These are phyloP conservation scores for Apeira syringaria DNA, from an alignment of 2,888 invertebrate genomes.

Conservation along the genomic window DNA sequence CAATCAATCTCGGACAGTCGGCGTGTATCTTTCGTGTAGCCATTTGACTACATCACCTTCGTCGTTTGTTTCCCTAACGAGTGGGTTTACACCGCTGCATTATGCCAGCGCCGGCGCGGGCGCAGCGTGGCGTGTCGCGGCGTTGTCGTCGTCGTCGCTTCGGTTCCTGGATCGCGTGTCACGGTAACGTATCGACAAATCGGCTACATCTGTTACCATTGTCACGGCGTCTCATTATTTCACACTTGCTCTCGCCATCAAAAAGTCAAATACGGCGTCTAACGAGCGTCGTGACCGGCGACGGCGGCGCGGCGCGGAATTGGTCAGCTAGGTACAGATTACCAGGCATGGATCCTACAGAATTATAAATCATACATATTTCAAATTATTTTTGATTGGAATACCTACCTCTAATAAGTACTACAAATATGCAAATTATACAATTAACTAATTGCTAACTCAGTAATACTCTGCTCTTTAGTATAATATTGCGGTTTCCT, in stretches of 20 bases:
- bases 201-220: slow-evolving; percentile 35
- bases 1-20: slow-evolving; percentile 22
- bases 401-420: no score
- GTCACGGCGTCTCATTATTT: slow-evolving; percentile 47
- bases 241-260: slow-evolving; percentile 33
- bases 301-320: slow-evolving; percentile 12
- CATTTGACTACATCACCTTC: slow-evolving; percentile 22
- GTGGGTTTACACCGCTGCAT: slow-evolving; percentile 15
- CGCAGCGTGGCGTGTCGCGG: no score
- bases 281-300: slow-evolving; percentile 40
- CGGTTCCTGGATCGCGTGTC: slow-evolving; percentile 31
- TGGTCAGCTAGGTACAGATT: slow-evolving; percentile 20
- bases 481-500: no score
- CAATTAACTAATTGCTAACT: no score
- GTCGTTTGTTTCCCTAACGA: slow-evolving; percentile 32
- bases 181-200: slow-evolving; percentile 33
- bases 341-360: slow-evolving; percentile 9
- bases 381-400: no score
- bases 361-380: no score
- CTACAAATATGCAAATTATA: no score
- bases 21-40: slow-evolving; percentile 26
- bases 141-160: not conserved
- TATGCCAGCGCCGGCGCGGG: slow-evolving; percentile 6
- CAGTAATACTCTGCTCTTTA: no score
- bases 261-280: slow-evolving; percentile 37